A percentile compares a stretch with the other conserved stretches of the same genome.
phyloP scores from a whole-genome alignment of 30 jellyfish, hydroid and myxozoan genomes.

The Pseudorhiza aurosa region DNA sequence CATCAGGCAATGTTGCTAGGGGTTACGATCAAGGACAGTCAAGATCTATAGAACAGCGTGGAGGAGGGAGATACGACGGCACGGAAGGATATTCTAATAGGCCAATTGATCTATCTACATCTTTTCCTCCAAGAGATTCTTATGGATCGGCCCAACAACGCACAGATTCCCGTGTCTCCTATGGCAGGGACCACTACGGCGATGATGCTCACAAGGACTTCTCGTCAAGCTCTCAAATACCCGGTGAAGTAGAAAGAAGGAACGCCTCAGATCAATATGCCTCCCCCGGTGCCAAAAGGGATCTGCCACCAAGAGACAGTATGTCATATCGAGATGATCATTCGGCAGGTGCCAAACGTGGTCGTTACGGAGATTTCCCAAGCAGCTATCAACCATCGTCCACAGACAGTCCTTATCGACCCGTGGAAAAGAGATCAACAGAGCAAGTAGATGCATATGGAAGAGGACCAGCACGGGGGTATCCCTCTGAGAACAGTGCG shows the following conservation, averaged over 20 bases:
- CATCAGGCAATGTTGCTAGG: background rate
- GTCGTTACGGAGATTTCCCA: slow-evolving; percentile 37
- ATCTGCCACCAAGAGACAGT: slow-evolving; percentile 12
- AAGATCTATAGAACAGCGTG: background rate
- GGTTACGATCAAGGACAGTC: slow-evolving; percentile 15
- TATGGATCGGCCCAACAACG: background rate
- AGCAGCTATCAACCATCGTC: slow-evolving; percentile 8
- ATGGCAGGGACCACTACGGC: background rate
- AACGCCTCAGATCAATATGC: slow-evolving; percentile 11
- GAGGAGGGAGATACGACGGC: background rate
- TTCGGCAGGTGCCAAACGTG: slow-evolving; percentile 41
- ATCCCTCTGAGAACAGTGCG: slow-evolving; percentile 5
- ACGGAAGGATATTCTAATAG: slow-evolving; percentile 6
- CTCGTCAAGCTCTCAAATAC: background rate
- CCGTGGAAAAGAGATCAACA: slow-evolving; percentile 1
- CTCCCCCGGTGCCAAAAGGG: slow-evolving; percentile 57
- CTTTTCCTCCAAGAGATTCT: background rate
- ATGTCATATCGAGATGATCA: background rate
- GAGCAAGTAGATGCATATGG: slow-evolving; percentile 4
- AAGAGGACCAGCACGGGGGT: slow-evolving; percentile 13
- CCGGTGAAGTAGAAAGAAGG: background rate
- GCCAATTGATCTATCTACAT: background rate
- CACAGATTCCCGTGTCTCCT: background rate
- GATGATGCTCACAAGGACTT: background rate
- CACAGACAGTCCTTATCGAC: background rate